Evolutionary conservation across 2,797 vertebrate species (phyloP).

Genomic region (Kryptolebias ocellatus): DNA sequence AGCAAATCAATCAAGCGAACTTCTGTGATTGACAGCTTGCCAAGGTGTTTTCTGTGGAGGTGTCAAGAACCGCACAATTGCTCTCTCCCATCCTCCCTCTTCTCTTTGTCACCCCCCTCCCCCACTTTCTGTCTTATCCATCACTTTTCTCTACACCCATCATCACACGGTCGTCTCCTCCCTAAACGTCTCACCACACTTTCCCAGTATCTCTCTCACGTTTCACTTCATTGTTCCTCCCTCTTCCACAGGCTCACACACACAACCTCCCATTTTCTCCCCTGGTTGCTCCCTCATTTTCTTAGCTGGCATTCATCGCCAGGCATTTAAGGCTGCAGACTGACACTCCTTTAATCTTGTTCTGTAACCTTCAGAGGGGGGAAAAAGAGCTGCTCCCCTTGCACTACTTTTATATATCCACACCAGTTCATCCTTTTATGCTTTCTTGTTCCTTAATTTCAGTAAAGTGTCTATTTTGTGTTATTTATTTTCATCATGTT

Average conservation of each 20-base stretch:
- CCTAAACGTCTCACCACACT: constrained; percentile 70
- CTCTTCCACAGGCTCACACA: constrained; percentile 41
- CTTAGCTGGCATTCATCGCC: constrained; percentile 60
- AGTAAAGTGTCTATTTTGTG: constrained; percentile 49
- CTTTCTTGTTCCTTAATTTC: constrained; percentile 51
- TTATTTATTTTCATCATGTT: constrained; percentile 79
- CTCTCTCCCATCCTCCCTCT: constrained; percentile 60
- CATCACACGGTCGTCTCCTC: constrained; percentile 71
- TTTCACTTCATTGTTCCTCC: constrained; percentile 63
- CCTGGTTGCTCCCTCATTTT: constrained; percentile 47
- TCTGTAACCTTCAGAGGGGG: constrained; percentile 75
- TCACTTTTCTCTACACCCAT: constrained; percentile 77
- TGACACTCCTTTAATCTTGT: constrained; percentile 83
- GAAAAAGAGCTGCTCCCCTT: constrained; percentile 59
- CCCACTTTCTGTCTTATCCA: constrained; percentile 73
- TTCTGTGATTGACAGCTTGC: constrained; percentile 81
- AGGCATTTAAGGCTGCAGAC: constrained; percentile 70
- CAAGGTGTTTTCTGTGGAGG: constrained; percentile 83
- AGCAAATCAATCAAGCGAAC: constrained; percentile 81
- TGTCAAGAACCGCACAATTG: constrained; percentile 83
- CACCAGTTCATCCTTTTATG: constrained; percentile 45
- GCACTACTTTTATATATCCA: constrained; percentile 61
- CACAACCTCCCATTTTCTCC: constrained; percentile 46
- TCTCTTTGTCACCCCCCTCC: constrained; percentile 42
- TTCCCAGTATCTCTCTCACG: constrained; percentile 62